Base-by-base conservation (phyloP, 2,113 vertebrate species). In the Pipra filicauda region DNA sequence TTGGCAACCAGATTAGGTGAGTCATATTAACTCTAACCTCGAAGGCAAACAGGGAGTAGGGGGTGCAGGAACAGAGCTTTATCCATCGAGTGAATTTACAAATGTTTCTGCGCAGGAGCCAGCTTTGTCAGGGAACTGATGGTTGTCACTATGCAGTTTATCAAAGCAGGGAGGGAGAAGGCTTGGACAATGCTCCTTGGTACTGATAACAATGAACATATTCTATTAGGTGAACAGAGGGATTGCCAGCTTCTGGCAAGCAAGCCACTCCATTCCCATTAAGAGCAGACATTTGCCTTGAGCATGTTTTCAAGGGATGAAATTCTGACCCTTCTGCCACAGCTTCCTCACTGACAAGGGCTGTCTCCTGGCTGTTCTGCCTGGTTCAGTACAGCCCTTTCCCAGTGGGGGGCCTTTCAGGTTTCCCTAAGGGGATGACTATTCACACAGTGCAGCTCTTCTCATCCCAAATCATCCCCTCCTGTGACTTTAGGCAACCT, bases 1-100 rank as follows among this genome's bases (percentile, higher is more conserved):
- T 66, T 96, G 82, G 88, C 94, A 96, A 91, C 67, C 88, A 90
- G 86, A 92, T 89, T 92, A 95, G 83, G 84, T 86, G 69, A 95
- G 73, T 93, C 93, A 83, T 81, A 91, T 94, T 94, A 89, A 92
- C 81, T 94, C 86, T 85, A 93, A 92, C 93, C 96, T 97, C 91
- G 88, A 83, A 79, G 84, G 89, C 83, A 89, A 93, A 94, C 28
- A 28, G 11, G 31, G 66, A 41, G 19, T 1, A 2, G 51, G 55
- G 72, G 73, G 41, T 78, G 52, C 19, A 52, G 61, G 70, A 95
- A 69, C 65, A 91, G 80, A 87, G 65, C 73, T 89, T 64, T 70
- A 41, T 16, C 70, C 44, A 55, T n/a, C 0, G 3, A 93, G 49
- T 6, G 4, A 78, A 91, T 91, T 75, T 70, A 91, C 85, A 89